phyloP scores from a whole-genome alignment of 2,797 vertebrate genomes.

The Sarcophilus harrisii region DNA sequence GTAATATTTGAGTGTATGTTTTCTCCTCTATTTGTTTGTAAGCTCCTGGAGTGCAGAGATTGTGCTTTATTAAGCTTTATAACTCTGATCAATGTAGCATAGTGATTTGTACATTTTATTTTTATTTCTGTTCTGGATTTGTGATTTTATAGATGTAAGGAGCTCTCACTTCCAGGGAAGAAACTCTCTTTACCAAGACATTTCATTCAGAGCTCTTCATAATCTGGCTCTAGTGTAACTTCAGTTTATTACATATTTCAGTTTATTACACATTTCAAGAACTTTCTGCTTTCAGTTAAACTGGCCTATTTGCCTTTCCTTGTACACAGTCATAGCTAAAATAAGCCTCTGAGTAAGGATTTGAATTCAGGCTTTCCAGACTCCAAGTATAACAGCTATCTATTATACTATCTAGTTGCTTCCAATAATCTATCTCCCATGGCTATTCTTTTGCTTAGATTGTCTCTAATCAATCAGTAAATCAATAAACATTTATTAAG shows the following conservation, averaged over 20 bases:
- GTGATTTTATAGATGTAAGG: not conserved
- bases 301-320: not conserved
- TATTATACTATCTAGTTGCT: too few species aligned
- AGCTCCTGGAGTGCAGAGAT: not conserved
- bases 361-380: not conserved
- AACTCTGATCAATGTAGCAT: not conserved
- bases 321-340: not conserved
- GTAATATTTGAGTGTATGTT: not conserved
- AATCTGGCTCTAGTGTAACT: not conserved
- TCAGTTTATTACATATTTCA: not conserved
- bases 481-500: not conserved
- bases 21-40: not conserved
- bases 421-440: not conserved
- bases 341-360: not conserved
- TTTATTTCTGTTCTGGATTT: not conserved
- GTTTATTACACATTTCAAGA: not conserved
- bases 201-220: not conserved
- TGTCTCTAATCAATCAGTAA: not conserved
- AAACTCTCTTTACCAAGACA: not conserved
- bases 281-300: not conserved
- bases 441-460: not conserved
- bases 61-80: not conserved
- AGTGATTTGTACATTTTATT: not conserved
- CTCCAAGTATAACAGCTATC: not conserved
- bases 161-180: not conserved